Base-by-base conservation (phyloP, 2,113 vertebrate genomes). In the Nerophis ophidion region DNA sequence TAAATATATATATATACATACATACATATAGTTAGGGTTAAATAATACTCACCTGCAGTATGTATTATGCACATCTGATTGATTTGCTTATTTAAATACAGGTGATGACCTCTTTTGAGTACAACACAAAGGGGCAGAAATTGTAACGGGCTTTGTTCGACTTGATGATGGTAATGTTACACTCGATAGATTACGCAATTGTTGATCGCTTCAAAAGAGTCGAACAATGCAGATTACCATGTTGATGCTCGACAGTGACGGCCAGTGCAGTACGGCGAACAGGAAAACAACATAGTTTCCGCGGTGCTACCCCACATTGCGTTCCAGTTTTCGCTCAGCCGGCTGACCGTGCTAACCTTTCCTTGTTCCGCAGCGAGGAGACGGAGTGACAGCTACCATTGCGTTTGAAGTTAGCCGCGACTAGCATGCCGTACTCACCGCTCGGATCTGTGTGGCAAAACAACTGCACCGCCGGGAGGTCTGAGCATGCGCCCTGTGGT, bases 371-470 rank as follows among this genome's bases (percentile, higher is more conserved):
- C 62, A 63, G 4, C 58, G 38, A 33, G 17, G 46, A 17, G n/a
- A n/a, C n/a, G n/a, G n/a, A n/a, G 17, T 17, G 17, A 47, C 48
- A 61, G 38, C 36, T 60, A 70, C 42, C 4, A 8, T 42, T 55
- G 49, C 16, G 45, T 53, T 26, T 62, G 16, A 13, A 44, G 7
- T 12, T 48, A 66, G 66, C 51, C 35, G 44, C 34, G 56, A 40
- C 51, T 56, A 44, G 12, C 70, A 9, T 60, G 51, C 74, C 50
- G 74, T 76, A 88, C 89, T 88, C 83, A 90, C 89, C 88, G 81
- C 78, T 14, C 72, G 74, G 68, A 79, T 83, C 71, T 74, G 72
- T 68, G 16, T 66, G 19, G 68, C 71, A 80, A 83, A 75, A 81
- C 75, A 72, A 75, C 81, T 73, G 84, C 85, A 81, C 77, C 60